phyloP scores from a whole-genome alignment of 2,888 invertebrate species.

The Cryptocephalus moraei region DNA sequence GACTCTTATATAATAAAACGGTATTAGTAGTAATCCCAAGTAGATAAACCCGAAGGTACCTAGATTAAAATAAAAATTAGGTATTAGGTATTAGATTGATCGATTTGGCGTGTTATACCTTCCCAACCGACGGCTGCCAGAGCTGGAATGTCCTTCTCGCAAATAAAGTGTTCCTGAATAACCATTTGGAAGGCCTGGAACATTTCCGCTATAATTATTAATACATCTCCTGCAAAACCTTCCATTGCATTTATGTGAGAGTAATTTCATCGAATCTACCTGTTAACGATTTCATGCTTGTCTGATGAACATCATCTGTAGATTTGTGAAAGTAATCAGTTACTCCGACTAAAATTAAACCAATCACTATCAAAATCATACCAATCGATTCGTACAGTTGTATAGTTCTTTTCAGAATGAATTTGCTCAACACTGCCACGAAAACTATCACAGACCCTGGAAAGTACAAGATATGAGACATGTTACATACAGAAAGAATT shows the following conservation, averaged over 20 bases:
- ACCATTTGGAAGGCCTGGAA: constrained; percentile 88
- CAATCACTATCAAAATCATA: constrained; percentile 43
- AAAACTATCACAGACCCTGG: constrained; percentile 63
- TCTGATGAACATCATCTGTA: too few relatives aligned
- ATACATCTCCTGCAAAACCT: constrained; percentile 69
- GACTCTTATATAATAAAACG: constrained; percentile 70
- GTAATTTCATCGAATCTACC: constrained; percentile 32
- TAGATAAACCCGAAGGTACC: constrained; percentile 43
- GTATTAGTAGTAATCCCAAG: constrained; percentile 33
- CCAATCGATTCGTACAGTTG: constrained; percentile 37
- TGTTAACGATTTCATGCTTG: too few relatives aligned
- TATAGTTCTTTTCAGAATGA: constrained; percentile 53
- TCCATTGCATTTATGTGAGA: constrained; percentile 44
- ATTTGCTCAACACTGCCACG: constrained; percentile 72
- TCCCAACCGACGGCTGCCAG: constrained; percentile 90
- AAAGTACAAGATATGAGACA: too few relatives aligned
- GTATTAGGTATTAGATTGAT: constrained; percentile 24
- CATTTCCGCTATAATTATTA: constrained; percentile 64
- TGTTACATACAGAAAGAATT: too few relatives aligned
- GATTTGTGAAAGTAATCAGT: too few relatives aligned
- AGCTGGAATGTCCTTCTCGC: constrained; percentile 72
- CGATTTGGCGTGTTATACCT: constrained; percentile 43
- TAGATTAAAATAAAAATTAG: constrained; percentile 52
- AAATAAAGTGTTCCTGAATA: constrained; percentile 82
- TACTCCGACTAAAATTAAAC: too few relatives aligned